Base-by-base conservation (phyloP, 1,140 invertebrate genomes). In the Philaenus spumarius region DNA sequence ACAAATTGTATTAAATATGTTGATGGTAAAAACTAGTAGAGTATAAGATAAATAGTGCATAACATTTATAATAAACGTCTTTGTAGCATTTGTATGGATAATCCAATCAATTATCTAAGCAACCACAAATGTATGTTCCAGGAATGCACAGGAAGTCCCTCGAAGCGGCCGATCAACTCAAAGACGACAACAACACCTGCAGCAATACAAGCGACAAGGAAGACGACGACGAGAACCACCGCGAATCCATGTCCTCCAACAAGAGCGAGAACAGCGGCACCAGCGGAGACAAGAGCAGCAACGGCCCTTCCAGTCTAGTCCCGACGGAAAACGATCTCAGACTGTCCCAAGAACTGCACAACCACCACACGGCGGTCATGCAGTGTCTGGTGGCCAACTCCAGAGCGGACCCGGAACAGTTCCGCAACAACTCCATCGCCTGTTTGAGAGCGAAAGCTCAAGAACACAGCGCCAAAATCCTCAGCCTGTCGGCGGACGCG, bases 71-170 rank as follows among this genome's bases (percentile, higher is more conserved):
- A 12, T 45, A 45, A 45, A 7, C 6, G 15, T 6, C 6, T 15
- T 45, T 9, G 7, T n/a, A n/a, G n/a, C n/a, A n/a, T n/a, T n/a
- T n/a, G n/a, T n/a, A n/a, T n/a, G n/a, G n/a, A n/a, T n/a, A n/a
- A n/a, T n/a, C n/a, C n/a, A n/a, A n/a, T n/a, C n/a, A n/a, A n/a
- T n/a, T n/a, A n/a, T n/a, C n/a, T n/a, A n/a, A n/a, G n/a, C n/a
- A n/a, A n/a, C n/a, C 35, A 20, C 35, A 58, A 50, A 11, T 51
- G n/a, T n/a, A n/a, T 45, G 39, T 64, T 60, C 50, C 79, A 95
- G 96, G 95, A 70, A 98, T 98, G 96, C 96, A 98, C 77, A 90
- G 95, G 67, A 98, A 98, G 77, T 97, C 93, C 19, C 73, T 97
- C 62, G 95, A 98, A 80, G 95, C 95, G 17, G 93, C 95, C 47